phyloP scores from a whole-genome alignment of 2,113 vertebrate genomes.

The Neolamprologus modestus region DNA sequence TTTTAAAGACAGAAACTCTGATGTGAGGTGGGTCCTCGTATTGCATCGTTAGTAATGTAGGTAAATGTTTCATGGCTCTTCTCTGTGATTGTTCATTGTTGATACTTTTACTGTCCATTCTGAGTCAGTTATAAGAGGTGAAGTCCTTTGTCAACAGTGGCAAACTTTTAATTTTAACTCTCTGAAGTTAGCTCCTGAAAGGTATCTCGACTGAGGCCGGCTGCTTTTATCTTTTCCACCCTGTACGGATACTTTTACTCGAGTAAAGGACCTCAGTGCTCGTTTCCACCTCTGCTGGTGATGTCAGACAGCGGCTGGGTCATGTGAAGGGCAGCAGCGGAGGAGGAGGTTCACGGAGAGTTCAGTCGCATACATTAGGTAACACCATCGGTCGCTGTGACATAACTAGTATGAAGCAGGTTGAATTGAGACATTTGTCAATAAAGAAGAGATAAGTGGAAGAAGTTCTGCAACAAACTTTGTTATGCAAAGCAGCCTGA shows the following conservation, averaged over 20 bases:
- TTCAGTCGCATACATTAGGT: conserved; percentile 97
- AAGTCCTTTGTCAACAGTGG: neutral
- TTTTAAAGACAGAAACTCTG: neutral
- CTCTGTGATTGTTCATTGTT: rapidly evolving
- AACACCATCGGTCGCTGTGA: conserved; percentile 88
- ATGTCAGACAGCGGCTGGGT: conserved; percentile 86
- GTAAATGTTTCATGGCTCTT: neutral
- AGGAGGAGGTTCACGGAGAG: conserved; percentile 93
- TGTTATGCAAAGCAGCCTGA: conserved; percentile 47
- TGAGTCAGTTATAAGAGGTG: rapidly evolving
- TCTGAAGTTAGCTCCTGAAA: neutral
- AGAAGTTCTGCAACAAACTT: conserved; percentile 30
- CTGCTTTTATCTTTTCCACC: neutral
- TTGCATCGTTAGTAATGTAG: neutral
- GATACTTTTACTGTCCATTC: neutral
- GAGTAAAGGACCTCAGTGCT: conserved; percentile 57
- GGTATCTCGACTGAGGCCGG: neutral
- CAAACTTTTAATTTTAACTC: neutral
- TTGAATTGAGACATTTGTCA: conserved; percentile 79
- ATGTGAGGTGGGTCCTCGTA: neutral
- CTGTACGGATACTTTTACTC: neutral
- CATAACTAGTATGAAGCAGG: conserved; percentile 90
- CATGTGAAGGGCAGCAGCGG: conserved; percentile 93
- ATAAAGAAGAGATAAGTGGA: conserved; percentile 68
- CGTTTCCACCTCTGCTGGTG: conserved; percentile 80